Base-by-base conservation (phyloP, 2,797 vertebrate species). In the Petrocephalus sullivani region DNA sequence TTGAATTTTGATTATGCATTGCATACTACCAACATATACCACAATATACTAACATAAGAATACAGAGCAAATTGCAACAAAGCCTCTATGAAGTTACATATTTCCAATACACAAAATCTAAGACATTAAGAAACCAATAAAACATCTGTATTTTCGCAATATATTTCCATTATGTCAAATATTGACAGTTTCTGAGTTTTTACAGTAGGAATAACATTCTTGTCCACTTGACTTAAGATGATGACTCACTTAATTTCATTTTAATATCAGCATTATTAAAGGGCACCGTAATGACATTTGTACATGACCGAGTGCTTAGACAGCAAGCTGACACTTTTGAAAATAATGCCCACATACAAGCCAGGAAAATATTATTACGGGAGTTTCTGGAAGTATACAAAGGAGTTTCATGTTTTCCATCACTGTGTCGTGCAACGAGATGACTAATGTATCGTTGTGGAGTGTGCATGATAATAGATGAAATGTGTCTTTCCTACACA, bases 41-140 rank as follows among this genome's bases (percentile, higher is more conserved):
- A 67, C 28, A 14, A 14, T 67, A 23, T 33, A 67, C 10, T 33
- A 46, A 19, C 16, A 75, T 46, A 61, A 23, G 53, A 51, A 67
- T 51, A 84, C 78, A 33, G 23, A 10, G 23, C 41, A 7, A 2
- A 88, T 53, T 84, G 46, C 21, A 88, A 33, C 21, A 60, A 57
- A 53, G 81, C 58, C 28, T 23, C 19, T 81, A 28, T 51, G 14
- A 64, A 84, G 46, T 60, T 51, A 9, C 61, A 49, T 85, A 28
- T 84, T 84, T 88, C 87, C 58, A 41, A 61, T 23, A 33, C 57
- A 61, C 37, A 14, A 61, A 54, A 87, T 54, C 8, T 84, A 46
- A 88, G 49, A 84, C 33, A 84, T 9, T 56, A 71, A 81, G 49
- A 88, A 84, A 51, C 57, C 46, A 88, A 88, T 53, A 84, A 64